Evolutionary conservation across 2,888 invertebrate species (phyloP).

Genomic region (Tortricodes alternella): DNA sequence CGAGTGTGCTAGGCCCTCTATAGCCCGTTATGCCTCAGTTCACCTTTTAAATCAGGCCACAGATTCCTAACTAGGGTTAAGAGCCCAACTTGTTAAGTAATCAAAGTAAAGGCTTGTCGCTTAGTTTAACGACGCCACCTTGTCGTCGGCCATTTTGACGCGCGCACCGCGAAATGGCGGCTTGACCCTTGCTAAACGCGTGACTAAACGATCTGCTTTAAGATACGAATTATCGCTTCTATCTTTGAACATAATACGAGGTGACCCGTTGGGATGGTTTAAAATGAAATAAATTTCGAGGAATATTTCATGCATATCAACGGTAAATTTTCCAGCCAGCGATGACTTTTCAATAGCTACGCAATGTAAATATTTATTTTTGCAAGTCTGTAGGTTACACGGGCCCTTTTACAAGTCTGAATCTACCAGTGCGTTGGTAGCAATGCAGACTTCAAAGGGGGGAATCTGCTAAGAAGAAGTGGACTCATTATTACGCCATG

Average conservation of each 20-base stretch:
- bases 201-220: constrained; percentile 31
- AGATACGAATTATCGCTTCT: constrained; percentile 9
- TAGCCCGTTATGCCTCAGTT: not conserved
- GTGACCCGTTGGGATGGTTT: not conserved
- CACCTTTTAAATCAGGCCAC: not conserved
- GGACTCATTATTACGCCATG: no score
- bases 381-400: no score
- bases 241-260: constrained; percentile 11
- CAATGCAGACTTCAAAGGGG: no score
- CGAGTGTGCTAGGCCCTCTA: no score
- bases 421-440: no score
- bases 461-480: no score
- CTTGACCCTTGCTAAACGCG: constrained; percentile 14
- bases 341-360: no score
- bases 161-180: constrained; percentile 24
- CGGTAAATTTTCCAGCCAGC: no score
- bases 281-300: not conserved
- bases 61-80: not conserved
- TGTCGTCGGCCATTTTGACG: constrained; percentile 27
- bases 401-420: no score
- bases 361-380: no score
- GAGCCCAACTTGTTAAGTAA: not conserved
- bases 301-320: no score
- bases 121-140: constrained; percentile 27
- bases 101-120: constrained; percentile 11